Evolutionary conservation across 2,888 invertebrate species (phyloP).

Genomic region (Phlogophora meticulosa): DNA sequence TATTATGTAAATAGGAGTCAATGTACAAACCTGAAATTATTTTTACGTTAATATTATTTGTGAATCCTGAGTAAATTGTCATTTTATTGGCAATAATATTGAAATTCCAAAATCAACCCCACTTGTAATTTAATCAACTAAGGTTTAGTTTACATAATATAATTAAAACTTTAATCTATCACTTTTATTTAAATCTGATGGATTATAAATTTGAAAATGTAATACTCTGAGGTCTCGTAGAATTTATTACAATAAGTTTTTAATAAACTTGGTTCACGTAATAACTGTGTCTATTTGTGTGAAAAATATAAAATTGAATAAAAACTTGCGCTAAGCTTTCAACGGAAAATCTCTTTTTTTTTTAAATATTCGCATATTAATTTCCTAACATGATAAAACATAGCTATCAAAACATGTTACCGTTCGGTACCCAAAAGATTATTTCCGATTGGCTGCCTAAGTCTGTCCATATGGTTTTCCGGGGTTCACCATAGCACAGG

Average conservation of each 20-base stretch:
- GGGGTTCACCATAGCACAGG: constrained; percentile 52
- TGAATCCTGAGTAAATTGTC: too few relatives aligned
- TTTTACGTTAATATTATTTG: background rate
- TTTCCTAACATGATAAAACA: too few relatives aligned
- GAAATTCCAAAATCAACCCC: background rate
- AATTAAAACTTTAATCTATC: constrained; percentile 23
- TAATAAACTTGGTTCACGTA: background rate
- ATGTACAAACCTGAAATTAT: constrained; percentile 1
- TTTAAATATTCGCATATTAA: too few relatives aligned
- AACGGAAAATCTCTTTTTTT: too few relatives aligned
- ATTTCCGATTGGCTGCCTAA: constrained; percentile 70
- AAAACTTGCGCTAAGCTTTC: too few relatives aligned
- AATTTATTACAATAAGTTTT: constrained; percentile 9
- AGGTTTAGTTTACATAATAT: constrained; percentile 12
- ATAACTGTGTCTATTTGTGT: too few relatives aligned
- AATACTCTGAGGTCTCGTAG: background rate
- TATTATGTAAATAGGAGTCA: background rate
- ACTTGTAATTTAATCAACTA: constrained; percentile 10
- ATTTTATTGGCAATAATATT: background rate
- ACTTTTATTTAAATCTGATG: constrained; percentile 15
- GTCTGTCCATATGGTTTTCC: constrained; percentile 61
- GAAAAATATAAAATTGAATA: too few relatives aligned
- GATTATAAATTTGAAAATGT: constrained; percentile 3
- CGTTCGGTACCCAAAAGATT: constrained; percentile 64
- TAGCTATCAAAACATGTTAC: constrained; percentile 15